Percentiles rank a stretch among this genome's conserved stretches.
Evolutionary conservation across 2,888 invertebrate genomes (phyloP).

Genomic region (Ptychoptera contaminata): DNA sequence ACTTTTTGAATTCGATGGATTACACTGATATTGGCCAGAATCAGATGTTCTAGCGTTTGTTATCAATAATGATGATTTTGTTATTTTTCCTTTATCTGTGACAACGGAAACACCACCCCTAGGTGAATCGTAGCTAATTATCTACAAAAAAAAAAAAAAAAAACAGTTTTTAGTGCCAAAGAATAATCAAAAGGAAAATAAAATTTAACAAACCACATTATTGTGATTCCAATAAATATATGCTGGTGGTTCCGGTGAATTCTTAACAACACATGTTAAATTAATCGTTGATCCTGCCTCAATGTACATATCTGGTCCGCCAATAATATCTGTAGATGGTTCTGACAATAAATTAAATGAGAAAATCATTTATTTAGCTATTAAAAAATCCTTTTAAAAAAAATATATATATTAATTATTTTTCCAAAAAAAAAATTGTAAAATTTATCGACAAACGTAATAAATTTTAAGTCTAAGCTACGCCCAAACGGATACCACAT

Average conservation of each 20-base stretch:
- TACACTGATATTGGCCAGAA: slow-evolving; percentile 83
- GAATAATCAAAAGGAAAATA: not conserved
- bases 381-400: too few species aligned
- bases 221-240: slow-evolving; percentile 93
- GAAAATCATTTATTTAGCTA: not conserved
- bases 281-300: slow-evolving; percentile 89
- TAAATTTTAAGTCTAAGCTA: too few species aligned
- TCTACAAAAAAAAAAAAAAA: slow-evolving; percentile 34
- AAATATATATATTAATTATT: too few species aligned
- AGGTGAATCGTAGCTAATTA: slow-evolving; percentile 86
- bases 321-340: slow-evolving; percentile 82
- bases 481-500: too few species aligned
- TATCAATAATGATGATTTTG: slow-evolving; percentile 77
- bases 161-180: not conserved
- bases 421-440: too few species aligned
- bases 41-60: slow-evolving; percentile 75
- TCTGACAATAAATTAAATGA: slow-evolving; percentile 50
- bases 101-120: slow-evolving; percentile 83
- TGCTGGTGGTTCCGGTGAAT: slow-evolving; percentile 83
- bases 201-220: slow-evolving; percentile 55
- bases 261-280: slow-evolving; percentile 79
- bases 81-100: slow-evolving; percentile 80
- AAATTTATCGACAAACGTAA: too few species aligned
- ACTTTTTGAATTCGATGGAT: slow-evolving; percentile 83
- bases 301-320: slow-evolving; percentile 82